phyloP scores from a whole-genome alignment of 2,797 vertebrate genomes.

The Nasua narica region DNA sequence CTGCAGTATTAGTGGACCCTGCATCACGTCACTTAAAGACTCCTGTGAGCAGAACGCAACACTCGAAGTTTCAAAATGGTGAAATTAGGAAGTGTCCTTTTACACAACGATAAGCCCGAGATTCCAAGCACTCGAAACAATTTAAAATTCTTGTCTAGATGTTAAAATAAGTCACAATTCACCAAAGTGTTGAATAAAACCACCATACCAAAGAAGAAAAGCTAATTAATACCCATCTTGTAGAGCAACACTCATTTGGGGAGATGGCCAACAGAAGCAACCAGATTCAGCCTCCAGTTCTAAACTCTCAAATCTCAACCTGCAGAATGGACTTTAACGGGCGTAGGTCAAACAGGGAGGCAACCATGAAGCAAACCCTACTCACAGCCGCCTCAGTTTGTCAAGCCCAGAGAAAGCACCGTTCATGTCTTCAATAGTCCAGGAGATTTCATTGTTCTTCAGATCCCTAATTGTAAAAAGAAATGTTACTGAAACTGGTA shows the following conservation, averaged over 20 bases:
- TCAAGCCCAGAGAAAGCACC: constrained; percentile 96
- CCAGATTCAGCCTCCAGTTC: neutral
- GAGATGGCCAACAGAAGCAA: neutral
- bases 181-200: neutral
- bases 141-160: neutral
- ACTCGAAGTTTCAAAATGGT: neutral
- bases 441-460: constrained; percentile 98
- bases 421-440: constrained; percentile 99
- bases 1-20: neutral
- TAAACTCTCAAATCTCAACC: neutral
- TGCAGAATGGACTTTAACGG: neutral
- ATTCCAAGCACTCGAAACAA: neutral
- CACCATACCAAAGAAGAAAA: neutral
- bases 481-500: neutral
- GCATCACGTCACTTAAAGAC: neutral
- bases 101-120: neutral
- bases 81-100: neutral
- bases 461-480: constrained; percentile 86
- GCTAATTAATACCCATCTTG: neutral
- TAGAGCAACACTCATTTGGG: neutral
- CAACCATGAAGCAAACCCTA: constrained; percentile 60
- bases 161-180: neutral
- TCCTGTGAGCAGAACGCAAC: neutral
- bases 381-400: constrained; percentile 93
- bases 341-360: neutral